Evolutionary conservation across 2,797 vertebrate genomes (phyloP), one percentile per base, ranked within the genome.

Genomic region (Schizopygopsis malacanthus): DNA sequence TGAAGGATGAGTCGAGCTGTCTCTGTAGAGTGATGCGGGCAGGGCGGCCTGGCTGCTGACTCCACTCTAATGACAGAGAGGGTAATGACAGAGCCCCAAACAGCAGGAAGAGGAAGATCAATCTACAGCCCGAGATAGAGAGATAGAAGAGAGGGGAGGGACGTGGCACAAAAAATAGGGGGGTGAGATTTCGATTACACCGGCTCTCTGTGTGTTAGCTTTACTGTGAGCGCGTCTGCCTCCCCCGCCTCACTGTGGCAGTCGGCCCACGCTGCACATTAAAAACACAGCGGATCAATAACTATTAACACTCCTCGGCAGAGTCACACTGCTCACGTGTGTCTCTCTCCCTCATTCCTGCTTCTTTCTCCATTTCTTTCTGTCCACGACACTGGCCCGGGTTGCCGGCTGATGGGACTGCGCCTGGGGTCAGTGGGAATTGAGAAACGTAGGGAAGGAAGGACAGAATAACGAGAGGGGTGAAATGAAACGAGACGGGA

Each of bases 91-190:
- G 97, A 96, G 96, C 97, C 97, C 96, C 96, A 97, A 99, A 97
- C 97, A 99, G 97, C 97, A 97, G 98, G 98, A 98, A 99, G 97
- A 99, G 97, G 97, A 98, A 99, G 98, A 99, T 99, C 98, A 99
- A 98, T 99, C 98, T 98, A 97, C 96, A 97, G 96, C 97, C 96
- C 96, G 96, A 96, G 96, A 97, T 94, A 94, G 95, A 96, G 96
- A 96, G 96, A 96, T 96, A 95, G 95, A 92, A 92, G 94, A 78
- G 85, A 95, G 95, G 95, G 96, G 95, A 94, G 94, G 94, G 95
- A 95, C 95, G 95, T 95, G 7, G 39, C 10, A 3, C 67, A 50
- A 63, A 84, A 78, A 70, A 86, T 80, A 87, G 77, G 79, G 95
- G 94, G 81, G 87, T 15, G 86, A 93, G 94, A 94, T 95, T 94